Evolutionary conservation across 2,888 invertebrate species (phyloP), one percentile per base, ranked within the genome.

Genomic region (Archips xylosteana): DNA sequence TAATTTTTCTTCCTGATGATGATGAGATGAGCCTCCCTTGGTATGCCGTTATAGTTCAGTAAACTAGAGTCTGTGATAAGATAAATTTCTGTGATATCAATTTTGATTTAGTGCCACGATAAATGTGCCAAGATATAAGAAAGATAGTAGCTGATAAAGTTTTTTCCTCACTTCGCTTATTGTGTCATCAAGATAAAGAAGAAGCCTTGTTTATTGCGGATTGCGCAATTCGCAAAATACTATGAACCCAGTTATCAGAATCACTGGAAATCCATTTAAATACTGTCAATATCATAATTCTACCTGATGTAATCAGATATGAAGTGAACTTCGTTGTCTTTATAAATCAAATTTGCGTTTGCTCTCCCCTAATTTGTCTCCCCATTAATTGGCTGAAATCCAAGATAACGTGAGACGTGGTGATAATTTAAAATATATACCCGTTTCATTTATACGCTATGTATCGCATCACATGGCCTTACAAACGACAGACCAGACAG

Each of bases 401-500:
- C 74, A 70, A 74, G 13, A 42, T 45, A 65, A 70, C 15, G 60
- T 54, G 51, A 74, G 39, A 64, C 65, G 54, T 39, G 13, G 59
- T 45, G 65, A 65, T 70, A 23, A 51, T 61, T 62, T 23, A 60
- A 64, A 59, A 74, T 49, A 51, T 42, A 69, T 60, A 60, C 51
- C 13, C 10, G 12, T 42, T 67, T 63, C 51, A 70, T 61, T 65
- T 70, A 64, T 64, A 68, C 68, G 13, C 23, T 23, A 73, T 69
- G 34, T 69, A 64, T 69, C 59, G 34, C 59, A 54, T 69, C 73
- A 74, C 74, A 70, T 65, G 74, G 60, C 34, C 57, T 36, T 49
- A 70, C 69, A 64, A 61, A 65, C 73, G 73, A 39, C 69, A 74
- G 65, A 70, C 74, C 74, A 74, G 74, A 70, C 69, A 62, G 74